Percentiles rank a stretch among this genome's conserved stretches.
Evolutionary conservation across 2,113 vertebrate genomes (phyloP).

Genomic region (Tachycineta bicolor): DNA sequence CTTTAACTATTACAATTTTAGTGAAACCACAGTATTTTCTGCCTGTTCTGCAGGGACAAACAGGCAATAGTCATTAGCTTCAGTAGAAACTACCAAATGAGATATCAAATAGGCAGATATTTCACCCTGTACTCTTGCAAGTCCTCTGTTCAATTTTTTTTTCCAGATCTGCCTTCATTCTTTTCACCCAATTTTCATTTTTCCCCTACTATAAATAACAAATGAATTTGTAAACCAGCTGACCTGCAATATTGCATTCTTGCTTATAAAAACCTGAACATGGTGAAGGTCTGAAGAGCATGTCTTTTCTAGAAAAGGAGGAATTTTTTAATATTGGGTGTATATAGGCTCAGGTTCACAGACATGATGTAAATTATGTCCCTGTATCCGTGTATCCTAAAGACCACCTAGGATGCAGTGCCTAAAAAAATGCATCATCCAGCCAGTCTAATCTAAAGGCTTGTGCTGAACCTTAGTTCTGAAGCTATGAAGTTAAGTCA

Average conservation of each 20-base stretch:
- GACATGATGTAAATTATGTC: background rate
- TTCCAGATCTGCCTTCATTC: background rate
- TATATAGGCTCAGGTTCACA: background rate
- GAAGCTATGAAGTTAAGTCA: background rate
- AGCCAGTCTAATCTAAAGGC: background rate
- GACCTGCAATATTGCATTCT: background rate
- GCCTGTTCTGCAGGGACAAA: background rate
- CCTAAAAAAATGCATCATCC: background rate
- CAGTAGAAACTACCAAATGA: background rate
- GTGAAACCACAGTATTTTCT: background rate
- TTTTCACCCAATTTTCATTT: background rate
- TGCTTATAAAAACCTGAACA: background rate
- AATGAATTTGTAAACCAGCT: background rate
- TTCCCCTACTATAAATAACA: background rate
- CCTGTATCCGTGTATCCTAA: background rate
- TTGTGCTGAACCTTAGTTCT: background rate
- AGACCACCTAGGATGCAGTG: background rate
- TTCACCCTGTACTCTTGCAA: background rate
- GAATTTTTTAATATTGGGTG: background rate
- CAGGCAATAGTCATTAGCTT: background rate
- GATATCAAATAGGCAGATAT: background rate
- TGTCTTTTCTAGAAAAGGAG: background rate
- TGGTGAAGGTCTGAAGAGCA: background rate
- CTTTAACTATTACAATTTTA: background rate
- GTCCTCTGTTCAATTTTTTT: background rate